A percentile compares a stretch with the other conserved stretches of the same genome.
phyloP scores from a whole-genome alignment of 1,140 invertebrate genomes.

The Tetragnatha versicolor region DNA sequence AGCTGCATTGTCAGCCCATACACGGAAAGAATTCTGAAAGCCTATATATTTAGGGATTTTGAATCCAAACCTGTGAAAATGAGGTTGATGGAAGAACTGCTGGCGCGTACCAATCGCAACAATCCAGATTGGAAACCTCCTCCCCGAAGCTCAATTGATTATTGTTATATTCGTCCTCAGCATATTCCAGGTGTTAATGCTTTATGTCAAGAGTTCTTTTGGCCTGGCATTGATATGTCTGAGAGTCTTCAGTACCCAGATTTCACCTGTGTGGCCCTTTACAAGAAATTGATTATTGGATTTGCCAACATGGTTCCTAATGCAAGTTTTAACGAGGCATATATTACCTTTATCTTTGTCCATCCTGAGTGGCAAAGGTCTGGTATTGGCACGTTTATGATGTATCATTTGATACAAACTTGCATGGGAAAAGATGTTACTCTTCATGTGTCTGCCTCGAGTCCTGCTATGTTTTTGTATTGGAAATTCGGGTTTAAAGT shows the following conservation, averaged over 20 bases:
- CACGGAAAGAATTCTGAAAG: constrained; percentile 73
- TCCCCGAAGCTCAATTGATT: constrained; percentile 72
- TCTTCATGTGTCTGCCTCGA: constrained; percentile 88
- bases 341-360: constrained; percentile 87
- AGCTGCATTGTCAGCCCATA: constrained; percentile 66
- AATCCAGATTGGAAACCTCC: constrained; percentile 65
- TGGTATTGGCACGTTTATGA: constrained; percentile 86
- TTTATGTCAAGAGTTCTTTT: constrained; percentile 82
- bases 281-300: constrained; percentile 82
- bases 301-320: constrained; percentile 90
- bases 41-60: constrained; percentile 78
- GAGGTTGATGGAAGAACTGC: constrained; percentile 75
- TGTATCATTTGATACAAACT: constrained; percentile 90
- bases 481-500: constrained; percentile 89
- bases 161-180: constrained; percentile 84
- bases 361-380: constrained; percentile 84
- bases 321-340: constrained; percentile 80
- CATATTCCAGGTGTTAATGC: constrained; percentile 87
- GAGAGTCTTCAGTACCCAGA: constrained; percentile 90
- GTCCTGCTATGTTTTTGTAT: constrained; percentile 82
- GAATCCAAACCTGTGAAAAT: constrained; percentile 74
- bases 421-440: constrained; percentile 91
- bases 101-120: constrained; percentile 71
- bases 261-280: constrained; percentile 86
- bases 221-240: constrained; percentile 90